Conservation (phyloP, 2,888 invertebrate species). For the Chydorus sphaericus region DNA sequence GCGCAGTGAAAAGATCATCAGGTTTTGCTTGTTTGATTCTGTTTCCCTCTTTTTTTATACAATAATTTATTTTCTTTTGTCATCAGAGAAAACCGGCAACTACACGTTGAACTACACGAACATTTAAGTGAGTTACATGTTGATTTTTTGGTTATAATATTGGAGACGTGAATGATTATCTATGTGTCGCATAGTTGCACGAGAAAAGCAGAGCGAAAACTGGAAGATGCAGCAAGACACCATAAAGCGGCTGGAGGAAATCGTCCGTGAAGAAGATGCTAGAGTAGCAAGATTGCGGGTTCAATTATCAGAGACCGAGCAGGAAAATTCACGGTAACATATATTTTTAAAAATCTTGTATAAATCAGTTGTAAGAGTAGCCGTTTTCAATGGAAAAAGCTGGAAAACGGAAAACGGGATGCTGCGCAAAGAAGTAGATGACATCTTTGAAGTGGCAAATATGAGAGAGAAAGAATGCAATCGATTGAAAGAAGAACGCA, state of each 20-base stretch:
- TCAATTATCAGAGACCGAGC: neutral
- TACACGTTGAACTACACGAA: neutral
- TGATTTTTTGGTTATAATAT: neutral
- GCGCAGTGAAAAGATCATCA: neutral
- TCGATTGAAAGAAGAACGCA: neutral
- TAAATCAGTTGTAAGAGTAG: no score
- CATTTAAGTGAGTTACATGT: neutral
- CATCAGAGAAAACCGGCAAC: neutral
- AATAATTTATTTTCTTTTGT: no score
- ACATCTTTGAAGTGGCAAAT: neutral
- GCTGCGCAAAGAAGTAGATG: neutral
- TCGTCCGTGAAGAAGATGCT: neutral
- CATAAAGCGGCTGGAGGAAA: neutral
- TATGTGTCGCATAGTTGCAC: neutral
- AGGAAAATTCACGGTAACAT: neutral
- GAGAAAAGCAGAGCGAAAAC: constrained; percentile 4
- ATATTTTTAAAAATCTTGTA: no score
- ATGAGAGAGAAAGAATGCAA: neutral
- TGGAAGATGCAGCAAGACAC: constrained; percentile 7
- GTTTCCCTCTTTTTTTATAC: no score
- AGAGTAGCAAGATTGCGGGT: neutral
- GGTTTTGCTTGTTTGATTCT: no score
- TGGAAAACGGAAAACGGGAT: no score
- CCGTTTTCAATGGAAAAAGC: no score
- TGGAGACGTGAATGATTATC: neutral